Evolutionary conservation across 1,140 invertebrate genomes (phyloP).

Genomic region (Pissodes strobi): DNA sequence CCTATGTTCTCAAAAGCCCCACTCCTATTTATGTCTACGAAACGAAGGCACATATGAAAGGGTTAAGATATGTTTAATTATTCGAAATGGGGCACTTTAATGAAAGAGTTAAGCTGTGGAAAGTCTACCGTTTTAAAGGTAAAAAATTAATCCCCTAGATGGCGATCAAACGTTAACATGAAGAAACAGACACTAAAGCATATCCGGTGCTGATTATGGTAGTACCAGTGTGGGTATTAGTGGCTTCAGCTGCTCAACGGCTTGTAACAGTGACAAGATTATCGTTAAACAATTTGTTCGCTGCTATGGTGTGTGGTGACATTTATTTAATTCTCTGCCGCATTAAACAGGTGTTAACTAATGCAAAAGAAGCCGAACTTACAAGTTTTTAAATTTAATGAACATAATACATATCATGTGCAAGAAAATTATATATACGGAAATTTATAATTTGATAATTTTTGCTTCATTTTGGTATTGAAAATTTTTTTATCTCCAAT

Average conservation of each 20-base stretch:
- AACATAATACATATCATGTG: too few species aligned
- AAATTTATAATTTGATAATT: too few species aligned
- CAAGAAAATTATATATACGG: too few species aligned
- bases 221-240: not conserved
- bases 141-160: constrained; percentile 1
- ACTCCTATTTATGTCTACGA: too few species aligned
- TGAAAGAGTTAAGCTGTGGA: too few species aligned
- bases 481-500: too few species aligned
- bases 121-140: not conserved
- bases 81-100: too few species aligned
- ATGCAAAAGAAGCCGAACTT: not conserved
- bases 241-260: constrained; percentile 3
- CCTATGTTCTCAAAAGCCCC: too few species aligned
- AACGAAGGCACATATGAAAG: too few species aligned
- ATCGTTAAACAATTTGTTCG: constrained; percentile 12
- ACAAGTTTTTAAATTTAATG: too few species aligned
- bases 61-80: too few species aligned
- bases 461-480: too few species aligned
- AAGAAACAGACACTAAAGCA: constrained; percentile 8
- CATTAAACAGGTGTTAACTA: not conserved
- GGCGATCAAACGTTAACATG: constrained; percentile 9
- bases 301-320: not conserved
- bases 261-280: constrained; percentile 11
- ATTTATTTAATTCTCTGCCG: not conserved
- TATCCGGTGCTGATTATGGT: constrained; percentile 20